Evolutionary conservation across 1,140 invertebrate genomes (phyloP), one percentile per base, ranked within the genome.

Genomic region (Planococcus citri): DNA sequence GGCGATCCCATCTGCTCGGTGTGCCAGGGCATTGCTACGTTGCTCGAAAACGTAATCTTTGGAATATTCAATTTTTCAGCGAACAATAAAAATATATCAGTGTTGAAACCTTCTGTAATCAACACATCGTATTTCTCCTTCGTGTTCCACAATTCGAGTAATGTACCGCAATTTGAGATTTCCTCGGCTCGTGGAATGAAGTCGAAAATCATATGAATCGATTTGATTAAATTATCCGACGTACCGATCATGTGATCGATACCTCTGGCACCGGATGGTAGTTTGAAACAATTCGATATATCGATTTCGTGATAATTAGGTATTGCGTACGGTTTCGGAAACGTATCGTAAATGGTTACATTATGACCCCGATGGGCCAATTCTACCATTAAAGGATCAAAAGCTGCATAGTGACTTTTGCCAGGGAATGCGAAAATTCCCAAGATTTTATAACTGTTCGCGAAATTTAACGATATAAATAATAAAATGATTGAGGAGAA

Each of bases 11-110:
- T 41, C 41, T 80, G 77, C 6, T 78, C 75, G 38, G 80, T 81
- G 70, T 82, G 80, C 83, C 83, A 88, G 9, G 84, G 79, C 80
- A 86, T 82, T 21, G 84, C 70, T 6, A 79, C 76, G 67, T 81
- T 81, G 1, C 84, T 83, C 71, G 79, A 80, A 3, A 84, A 71
- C 0, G 80, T 77, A 2, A 90, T 83, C 2, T 84, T 79, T 0
- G 87, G 87, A 17, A 72, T 51, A 17, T 73, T 70, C 37, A 73
- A 72, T 33, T 70, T 73, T 69, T 78, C 72, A 0, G 75, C 76
- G 33, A 80, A 75, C 1, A 71, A 71, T 9, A 74, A 33, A 27
- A 70, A 72, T 0, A 71, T 37, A 33, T 75, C 74, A 0, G 27
- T 72, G 14, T 73, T 71, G 60, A 77, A 77, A 24, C 73, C 70